Evolutionary conservation across 1,140 invertebrate genomes (phyloP).

Genomic region (Apis laboriosa): DNA sequence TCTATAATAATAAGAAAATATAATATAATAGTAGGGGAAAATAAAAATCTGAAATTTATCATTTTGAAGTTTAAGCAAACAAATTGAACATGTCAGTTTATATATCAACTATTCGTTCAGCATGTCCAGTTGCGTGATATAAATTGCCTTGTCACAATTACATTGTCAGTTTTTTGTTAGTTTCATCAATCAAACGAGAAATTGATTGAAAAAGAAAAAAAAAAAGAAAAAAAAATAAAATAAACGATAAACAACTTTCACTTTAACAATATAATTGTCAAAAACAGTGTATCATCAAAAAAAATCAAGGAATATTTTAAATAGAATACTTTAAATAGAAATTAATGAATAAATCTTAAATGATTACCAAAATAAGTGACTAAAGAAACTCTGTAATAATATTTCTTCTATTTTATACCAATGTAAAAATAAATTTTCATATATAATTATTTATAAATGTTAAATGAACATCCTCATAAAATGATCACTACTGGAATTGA

Average conservation of each 20-base stretch:
- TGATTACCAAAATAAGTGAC: too few species aligned
- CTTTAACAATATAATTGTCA: too few species aligned
- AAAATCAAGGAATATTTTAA: neutral
- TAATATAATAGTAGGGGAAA: too few species aligned
- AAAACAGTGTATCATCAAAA: neutral
- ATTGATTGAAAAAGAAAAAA: neutral
- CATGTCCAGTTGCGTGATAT: neutral
- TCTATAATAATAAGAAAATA: too few species aligned
- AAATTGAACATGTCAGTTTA: neutral
- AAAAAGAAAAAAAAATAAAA: neutral
- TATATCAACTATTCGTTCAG: neutral
- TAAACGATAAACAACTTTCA: constrained; percentile 5
- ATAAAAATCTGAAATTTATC: too few species aligned
- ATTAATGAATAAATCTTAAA: too few species aligned
- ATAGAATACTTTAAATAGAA: neutral
- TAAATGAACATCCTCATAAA: too few species aligned
- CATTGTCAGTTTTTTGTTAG: neutral
- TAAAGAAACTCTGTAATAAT: too few species aligned
- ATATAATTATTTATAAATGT: too few species aligned
- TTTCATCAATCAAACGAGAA: neutral
- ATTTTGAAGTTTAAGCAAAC: neutral
- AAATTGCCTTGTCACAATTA: constrained; percentile 8
- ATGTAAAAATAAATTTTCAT: too few species aligned
- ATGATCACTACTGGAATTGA: too few species aligned
- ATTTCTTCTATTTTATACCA: too few species aligned